Base-by-base conservation (phyloP, 2,888 invertebrate species). In the Ophioninae sp. region DNA sequence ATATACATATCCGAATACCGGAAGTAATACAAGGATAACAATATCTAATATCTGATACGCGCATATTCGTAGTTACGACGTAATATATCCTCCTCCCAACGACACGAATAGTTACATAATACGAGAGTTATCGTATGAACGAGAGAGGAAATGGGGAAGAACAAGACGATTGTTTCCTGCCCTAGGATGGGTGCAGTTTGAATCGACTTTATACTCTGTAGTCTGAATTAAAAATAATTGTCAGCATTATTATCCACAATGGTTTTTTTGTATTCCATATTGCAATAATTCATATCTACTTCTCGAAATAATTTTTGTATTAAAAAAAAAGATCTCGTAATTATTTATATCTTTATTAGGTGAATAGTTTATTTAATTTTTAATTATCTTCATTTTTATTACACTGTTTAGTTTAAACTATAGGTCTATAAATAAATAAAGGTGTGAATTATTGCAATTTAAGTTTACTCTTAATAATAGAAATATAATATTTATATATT, bases 111-210 rank as follows among this genome's bases (percentile, higher is more conserved):
- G 9, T 68, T 22, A 22, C 65, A 58, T 41, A 77, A 63, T 69
- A 63, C 20, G 0, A 44, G 61, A 67, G 39, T 65, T 17, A 59
- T 37, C 63, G 58, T 71, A 56, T 30, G n/a, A 30, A n/a, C 51
- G 56, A 69, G 20, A 51, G 20, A 76, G 61, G 72, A 51, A 51
- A 72, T 44, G 59, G 59, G 41, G 56, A 79, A 68, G 37, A 71
- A 41, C n/a, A 61, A 77, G 59, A 76, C 81, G 22, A 81, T 67
- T 61, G 65, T 81, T 81, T 77, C 76, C 81, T 44, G 76, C 7
- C 5, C 13, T 13, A 61, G 72, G 81, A 67, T 72, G 72, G 76
- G 71, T 67, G 72, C 71, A 65, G 44, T 68, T 65, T 23, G 13
- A 37, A 17, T 76, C 61, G 51, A 63, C 65, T 61, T 44, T 22